These are phyloP conservation scores for Kryptopterus vitreolus DNA, from an alignment of 2,797 vertebrate genomes.

Conservation along the genomic window DNA sequence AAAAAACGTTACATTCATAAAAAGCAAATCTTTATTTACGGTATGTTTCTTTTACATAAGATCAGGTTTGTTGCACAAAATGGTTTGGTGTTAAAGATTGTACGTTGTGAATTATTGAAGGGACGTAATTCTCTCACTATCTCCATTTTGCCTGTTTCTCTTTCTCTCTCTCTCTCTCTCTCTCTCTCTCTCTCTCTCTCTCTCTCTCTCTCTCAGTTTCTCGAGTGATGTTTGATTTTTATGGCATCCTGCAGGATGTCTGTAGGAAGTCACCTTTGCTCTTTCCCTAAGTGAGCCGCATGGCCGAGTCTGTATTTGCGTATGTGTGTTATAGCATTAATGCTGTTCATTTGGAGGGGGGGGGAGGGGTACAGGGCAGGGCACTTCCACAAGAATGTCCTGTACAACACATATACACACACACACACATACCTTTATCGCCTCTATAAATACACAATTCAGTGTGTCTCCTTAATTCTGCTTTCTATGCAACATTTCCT, in stretches of 20 bases:
- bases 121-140: constrained; percentile 3
- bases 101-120: constrained; percentile 1
- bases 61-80: too few relatives aligned
- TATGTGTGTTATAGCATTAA: constrained; percentile 41
- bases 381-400: constrained; percentile 54
- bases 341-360: constrained; percentile 48
- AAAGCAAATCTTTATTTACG: background rate
- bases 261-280: constrained; percentile 55
- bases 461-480: constrained; percentile 8
- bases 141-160: background rate
- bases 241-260: constrained; percentile 51
- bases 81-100: background rate
- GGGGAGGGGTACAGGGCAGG: constrained; percentile 54
- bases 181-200: constrained; percentile 11
- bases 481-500: constrained; percentile 20
- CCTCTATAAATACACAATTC: constrained; percentile 47
- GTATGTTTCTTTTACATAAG: background rate
- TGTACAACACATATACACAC: constrained; percentile 40
- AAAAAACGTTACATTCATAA: background rate
- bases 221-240: constrained; percentile 32
- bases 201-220: constrained; percentile 21
- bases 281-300: constrained; percentile 46
- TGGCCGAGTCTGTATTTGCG: constrained; percentile 18
- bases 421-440: constrained; percentile 37
- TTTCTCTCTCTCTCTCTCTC: constrained; percentile 20